A percentile compares a stretch with the other conserved stretches of the same genome.
These are phyloP conservation scores for Pempheris klunzingeri DNA, from an alignment of 2,797 vertebrate genomes.

Conservation along the genomic window DNA sequence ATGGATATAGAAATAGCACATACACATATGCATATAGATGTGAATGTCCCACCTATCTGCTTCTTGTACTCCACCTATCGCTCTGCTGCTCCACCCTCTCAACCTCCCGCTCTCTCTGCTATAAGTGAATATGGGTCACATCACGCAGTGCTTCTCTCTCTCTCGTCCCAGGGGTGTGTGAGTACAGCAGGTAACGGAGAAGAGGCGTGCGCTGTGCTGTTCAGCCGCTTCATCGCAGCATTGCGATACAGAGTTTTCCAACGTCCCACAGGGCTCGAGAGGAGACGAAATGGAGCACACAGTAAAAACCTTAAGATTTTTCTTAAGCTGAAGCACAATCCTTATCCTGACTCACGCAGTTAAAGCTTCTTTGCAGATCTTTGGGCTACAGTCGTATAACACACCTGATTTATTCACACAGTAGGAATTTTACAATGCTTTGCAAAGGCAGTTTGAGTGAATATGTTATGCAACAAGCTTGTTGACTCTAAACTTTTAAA, in stretches of 20 bases:
- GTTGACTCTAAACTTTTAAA: background rate
- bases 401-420: constrained; percentile 35
- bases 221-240: constrained; percentile 41
- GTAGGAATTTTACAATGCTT: background rate
- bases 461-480: constrained; percentile 8
- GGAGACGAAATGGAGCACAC: constrained; percentile 67
- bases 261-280: constrained; percentile 50
- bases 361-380: constrained; percentile 38
- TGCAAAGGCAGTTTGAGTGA: background rate
- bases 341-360: constrained; percentile 56
- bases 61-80: constrained; percentile 18
- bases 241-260: constrained; percentile 52
- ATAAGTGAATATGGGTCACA: constrained; percentile 75
- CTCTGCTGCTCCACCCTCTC: constrained; percentile 52
- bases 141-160: constrained; percentile 45
- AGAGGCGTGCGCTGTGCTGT: constrained; percentile 40
- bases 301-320: constrained; percentile 44
- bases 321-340: constrained; percentile 56
- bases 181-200: constrained; percentile 58
- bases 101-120: constrained; percentile 48
- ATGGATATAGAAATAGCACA: background rate
- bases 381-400: constrained; percentile 32
- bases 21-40: background rate
- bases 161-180: constrained; percentile 59
- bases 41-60: constrained; percentile 19